A percentile compares a stretch with the other conserved stretches of the same genome.
Evolutionary conservation across 2,888 invertebrate species (phyloP).

Genomic region (Sisyra nigra): DNA sequence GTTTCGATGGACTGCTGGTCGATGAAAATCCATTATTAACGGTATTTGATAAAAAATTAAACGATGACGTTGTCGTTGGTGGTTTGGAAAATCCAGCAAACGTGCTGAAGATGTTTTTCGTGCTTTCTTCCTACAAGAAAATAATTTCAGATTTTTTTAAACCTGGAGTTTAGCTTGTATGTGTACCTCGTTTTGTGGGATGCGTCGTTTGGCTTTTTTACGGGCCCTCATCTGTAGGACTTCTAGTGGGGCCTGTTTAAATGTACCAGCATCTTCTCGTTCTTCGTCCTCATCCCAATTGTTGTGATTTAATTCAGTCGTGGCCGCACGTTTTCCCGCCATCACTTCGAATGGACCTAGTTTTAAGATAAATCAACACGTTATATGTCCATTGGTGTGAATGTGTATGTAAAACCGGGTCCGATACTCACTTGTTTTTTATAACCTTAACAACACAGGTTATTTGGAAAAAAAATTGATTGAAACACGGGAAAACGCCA

Average conservation of each 20-base stretch:
- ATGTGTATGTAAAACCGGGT: no score
- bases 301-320: slow-evolving; percentile 60
- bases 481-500: no score
- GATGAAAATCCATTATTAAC: no score
- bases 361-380: neutral
- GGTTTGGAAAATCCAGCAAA: slow-evolving; percentile 49
- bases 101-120: slow-evolving; percentile 47
- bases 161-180: neutral
- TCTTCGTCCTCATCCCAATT: slow-evolving; percentile 75
- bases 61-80: slow-evolving; percentile 24
- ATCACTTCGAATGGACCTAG: slow-evolving; percentile 24
- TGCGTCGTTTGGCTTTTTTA: slow-evolving; percentile 57
- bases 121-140: slow-evolving; percentile 20
- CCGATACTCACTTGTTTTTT: no score
- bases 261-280: slow-evolving; percentile 58
- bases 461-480: no score
- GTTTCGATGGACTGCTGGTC: slow-evolving; percentile 7
- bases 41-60: slow-evolving; percentile 46
- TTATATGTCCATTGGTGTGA: no score
- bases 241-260: slow-evolving; percentile 48
- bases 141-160: neutral
- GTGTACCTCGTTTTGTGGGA: slow-evolving; percentile 14
- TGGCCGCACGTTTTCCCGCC: slow-evolving; percentile 59
- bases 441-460: no score
- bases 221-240: slow-evolving; percentile 61